A percentile compares a stretch with the other conserved stretches of the same genome.
phyloP scores from a whole-genome alignment of 2,888 invertebrate genomes.

The Drosophila paramelanica region DNA sequence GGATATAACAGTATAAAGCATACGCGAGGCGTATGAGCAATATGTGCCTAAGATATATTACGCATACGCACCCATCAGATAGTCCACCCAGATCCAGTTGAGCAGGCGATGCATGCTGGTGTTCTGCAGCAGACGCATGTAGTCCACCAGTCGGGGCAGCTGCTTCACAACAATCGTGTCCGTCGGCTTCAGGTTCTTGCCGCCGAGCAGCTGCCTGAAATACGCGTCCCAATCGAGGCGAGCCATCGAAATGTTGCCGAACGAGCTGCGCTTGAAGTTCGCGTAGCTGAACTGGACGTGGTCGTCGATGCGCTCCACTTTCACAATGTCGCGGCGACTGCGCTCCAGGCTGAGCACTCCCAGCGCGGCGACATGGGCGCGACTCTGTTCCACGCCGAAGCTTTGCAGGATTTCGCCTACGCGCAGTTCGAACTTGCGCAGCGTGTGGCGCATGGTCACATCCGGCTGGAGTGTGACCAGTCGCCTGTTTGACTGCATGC shows the following conservation, averaged over 20 bases:
- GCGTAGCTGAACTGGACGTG: conserved; percentile 74
- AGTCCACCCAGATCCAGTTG: conserved; percentile 83
- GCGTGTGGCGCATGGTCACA: conserved; percentile 68
- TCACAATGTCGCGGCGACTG: conserved; percentile 76
- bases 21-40: neutral
- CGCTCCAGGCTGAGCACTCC: conserved; percentile 82
- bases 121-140: conserved; percentile 76
- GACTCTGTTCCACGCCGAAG: conserved; percentile 75
- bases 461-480: conserved; percentile 75
- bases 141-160: conserved; percentile 73
- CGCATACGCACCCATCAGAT: conserved; percentile 78
- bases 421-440: conserved; percentile 80
- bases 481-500: conserved; percentile 81
- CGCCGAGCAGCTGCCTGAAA: conserved; percentile 78
- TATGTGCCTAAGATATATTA: conserved; percentile 4
- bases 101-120: conserved; percentile 75
- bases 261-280: conserved; percentile 66
- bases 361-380: conserved; percentile 77
- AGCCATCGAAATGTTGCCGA: conserved; percentile 51
- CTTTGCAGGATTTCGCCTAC: conserved; percentile 74
- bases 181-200: conserved; percentile 73
- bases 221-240: conserved; percentile 81
- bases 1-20: too few relatives aligned
- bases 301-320: conserved; percentile 48
- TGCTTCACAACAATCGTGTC: conserved; percentile 76